phyloP scores from a whole-genome alignment of 2,113 vertebrate genomes.

The Falco punctatus region DNA sequence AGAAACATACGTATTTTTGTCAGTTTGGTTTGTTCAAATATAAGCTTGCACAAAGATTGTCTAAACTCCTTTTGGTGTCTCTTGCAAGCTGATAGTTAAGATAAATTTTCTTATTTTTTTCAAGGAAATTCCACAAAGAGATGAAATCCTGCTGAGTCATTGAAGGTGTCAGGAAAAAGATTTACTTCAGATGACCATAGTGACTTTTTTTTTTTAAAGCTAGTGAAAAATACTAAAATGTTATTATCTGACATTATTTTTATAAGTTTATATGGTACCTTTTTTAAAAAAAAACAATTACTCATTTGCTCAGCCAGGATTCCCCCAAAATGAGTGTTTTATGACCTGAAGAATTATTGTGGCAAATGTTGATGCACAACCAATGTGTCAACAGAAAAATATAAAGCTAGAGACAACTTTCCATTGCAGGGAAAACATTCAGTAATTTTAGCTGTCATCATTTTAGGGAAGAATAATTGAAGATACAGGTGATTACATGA shows the following conservation, averaged over 20 bases:
- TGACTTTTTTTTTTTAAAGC: neutral
- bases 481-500: neutral
- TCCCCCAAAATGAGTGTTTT: neutral
- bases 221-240: neutral
- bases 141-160: neutral
- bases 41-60: neutral
- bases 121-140: neutral
- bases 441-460: neutral
- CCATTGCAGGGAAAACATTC: neutral
- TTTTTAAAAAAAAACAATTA: neutral
- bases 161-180: neutral
- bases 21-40: neutral
- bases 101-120: neutral
- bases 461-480: conserved; percentile 9
- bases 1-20: neutral
- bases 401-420: neutral
- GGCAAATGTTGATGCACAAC: neutral
- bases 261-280: neutral
- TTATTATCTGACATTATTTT: neutral
- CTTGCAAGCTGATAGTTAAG: neutral
- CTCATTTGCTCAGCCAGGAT: neutral
- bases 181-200: neutral
- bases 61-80: neutral
- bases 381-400: neutral
- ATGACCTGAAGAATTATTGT: neutral